Base-by-base conservation (phyloP, 2,888 invertebrate genomes). In the Cryptosula pallasiana region DNA sequence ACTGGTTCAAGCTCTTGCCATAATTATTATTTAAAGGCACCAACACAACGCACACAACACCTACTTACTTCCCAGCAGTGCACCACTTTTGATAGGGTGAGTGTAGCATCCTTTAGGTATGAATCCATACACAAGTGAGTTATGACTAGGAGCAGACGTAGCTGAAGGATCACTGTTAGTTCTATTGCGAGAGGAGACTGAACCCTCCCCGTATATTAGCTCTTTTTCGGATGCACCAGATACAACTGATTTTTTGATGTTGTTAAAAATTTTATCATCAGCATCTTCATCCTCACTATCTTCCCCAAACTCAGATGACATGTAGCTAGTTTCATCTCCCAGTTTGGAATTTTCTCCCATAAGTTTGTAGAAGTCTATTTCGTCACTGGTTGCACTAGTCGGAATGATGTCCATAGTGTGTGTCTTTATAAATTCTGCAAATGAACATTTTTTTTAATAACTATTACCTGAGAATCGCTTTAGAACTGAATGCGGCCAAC, bases 61-160 rank as follows among this genome's bases (percentile, higher is more conserved):
- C n/a, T n/a, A n/a, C 63, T 63, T 34, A 63, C 63, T 63, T 34
- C 63, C 63, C 2, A 63, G 63, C 9, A 63, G 32, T 9, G 63
- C 63, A 32, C 63, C 63, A 63, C 63, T 63, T 32, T 63, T 63
- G 32, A 63, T 34, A 13, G 63, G 63, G 32, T 63, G 63, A 13
- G 9, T 63, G 32, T 63, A 63, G 32, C 63, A 63, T 5, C 63
- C 63, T 32, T 63, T 63, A 25, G 63, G 63, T 27, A 63, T 63
- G 63, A 63, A 63, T 63, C 63, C 63, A 63, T 32, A 63, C 16
- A 34, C 34, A 3, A 63, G 27, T 3, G 63, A 63, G 27, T 20
- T 13, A n/a, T 63, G 63, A 9, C 25, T 9, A 9, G 32, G 25
- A 5, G 29, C 63, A 45, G 20, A 5, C 5, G 63, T 2, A 13